phyloP scores from a whole-genome alignment of 2,797 vertebrate genomes.

The Fistularia tabacaria region DNA sequence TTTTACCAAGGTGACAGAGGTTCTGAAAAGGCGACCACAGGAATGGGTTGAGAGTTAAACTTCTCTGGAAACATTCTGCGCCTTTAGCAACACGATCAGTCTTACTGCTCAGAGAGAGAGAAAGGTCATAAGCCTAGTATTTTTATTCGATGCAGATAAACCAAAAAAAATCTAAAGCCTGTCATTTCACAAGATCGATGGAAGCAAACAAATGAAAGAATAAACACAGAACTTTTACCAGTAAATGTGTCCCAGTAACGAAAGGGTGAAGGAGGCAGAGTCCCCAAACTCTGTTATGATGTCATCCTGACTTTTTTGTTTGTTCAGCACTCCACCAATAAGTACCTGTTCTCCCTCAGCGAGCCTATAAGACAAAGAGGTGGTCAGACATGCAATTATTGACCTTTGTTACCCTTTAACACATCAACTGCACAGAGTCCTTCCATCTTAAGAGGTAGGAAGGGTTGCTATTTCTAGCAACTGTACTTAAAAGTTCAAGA shows the following conservation, averaged over 20 bases:
- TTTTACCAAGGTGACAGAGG: conserved; percentile 94
- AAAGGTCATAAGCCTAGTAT: neutral
- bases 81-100: conserved; percentile 96
- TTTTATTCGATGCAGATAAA: too few species aligned
- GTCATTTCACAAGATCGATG: neutral
- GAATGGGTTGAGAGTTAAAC: conserved; percentile 97
- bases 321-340: conserved; percentile 94
- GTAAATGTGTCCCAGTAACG: conserved; percentile 95
- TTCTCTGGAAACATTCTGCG: conserved; percentile 98
- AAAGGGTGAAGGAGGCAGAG: conserved; percentile 93
- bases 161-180: too few species aligned
- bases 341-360: conserved; percentile 97
- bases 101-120: conserved; percentile 76
- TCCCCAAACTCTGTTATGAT: conserved; percentile 97
- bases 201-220: too few species aligned
- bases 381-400: neutral
- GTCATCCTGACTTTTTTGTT: conserved; percentile 97
- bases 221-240: conserved; percentile 70
- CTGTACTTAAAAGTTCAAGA: too few species aligned
- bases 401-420: too few species aligned
- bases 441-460: too few species aligned
- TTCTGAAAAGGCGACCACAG: conserved; percentile 97
- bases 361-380: conserved; percentile 70
- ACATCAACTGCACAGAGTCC: too few species aligned
- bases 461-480: too few species aligned